Conservation (phyloP, 2,888 invertebrate genomes). For the Marronus borbonicus region DNA sequence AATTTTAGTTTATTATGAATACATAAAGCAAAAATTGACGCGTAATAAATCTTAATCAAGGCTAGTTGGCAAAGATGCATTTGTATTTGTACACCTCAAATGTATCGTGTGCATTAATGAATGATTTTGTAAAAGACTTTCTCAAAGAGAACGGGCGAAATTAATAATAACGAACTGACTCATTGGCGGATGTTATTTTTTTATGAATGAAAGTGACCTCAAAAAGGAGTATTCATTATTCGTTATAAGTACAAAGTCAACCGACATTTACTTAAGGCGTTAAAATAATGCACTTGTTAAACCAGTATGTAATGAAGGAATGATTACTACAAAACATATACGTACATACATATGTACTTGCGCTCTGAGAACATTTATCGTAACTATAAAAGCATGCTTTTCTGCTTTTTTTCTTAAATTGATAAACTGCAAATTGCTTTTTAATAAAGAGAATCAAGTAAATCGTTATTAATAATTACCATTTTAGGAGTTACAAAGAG, state of each 20-base stretch:
- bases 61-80: too few species aligned
- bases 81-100: too few species aligned
- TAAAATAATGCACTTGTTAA: slow-evolving; percentile 3
- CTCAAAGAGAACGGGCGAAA: too few species aligned
- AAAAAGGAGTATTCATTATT: slow-evolving; percentile 29
- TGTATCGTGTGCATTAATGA: neutral
- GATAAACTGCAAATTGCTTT: too few species aligned
- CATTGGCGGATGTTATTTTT: slow-evolving; percentile 12
- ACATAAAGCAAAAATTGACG: too few species aligned
- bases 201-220: slow-evolving; percentile 37
- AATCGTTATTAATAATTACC: too few species aligned
- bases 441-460: too few species aligned
- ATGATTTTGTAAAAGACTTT: neutral
- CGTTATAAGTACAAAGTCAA: neutral
- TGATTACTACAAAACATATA: neutral
- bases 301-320: neutral
- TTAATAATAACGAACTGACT: neutral
- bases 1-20: too few species aligned
- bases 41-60: too few species aligned
- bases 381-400: too few species aligned
- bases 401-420: too few species aligned
- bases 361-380: neutral
- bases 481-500: too few species aligned
- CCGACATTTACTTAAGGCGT: slow-evolving; percentile 1
- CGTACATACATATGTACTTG: slow-evolving; percentile 1